Conservation (phyloP, 2,888 invertebrate species). For the Oxytorus armatus region DNA sequence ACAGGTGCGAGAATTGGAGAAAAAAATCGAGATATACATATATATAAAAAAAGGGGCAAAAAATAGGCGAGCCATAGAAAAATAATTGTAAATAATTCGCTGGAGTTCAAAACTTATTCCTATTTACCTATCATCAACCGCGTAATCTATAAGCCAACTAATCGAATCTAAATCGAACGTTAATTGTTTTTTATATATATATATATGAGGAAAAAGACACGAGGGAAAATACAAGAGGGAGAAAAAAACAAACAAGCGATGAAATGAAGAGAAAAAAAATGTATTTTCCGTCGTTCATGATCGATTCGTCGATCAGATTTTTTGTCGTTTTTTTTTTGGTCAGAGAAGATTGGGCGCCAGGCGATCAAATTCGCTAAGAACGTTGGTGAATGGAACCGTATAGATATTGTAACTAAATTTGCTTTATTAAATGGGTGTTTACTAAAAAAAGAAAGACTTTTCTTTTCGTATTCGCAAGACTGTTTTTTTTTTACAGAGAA, state of each 20-base stretch:
- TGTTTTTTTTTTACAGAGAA: background rate
- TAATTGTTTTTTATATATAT: constrained; percentile 72
- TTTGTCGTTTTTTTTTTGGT: constrained; percentile 27
- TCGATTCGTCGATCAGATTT: constrained; percentile 45
- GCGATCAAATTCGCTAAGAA: constrained; percentile 73
- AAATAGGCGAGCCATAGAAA: constrained; percentile 68
- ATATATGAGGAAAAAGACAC: no score
- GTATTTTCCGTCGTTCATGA: constrained; percentile 61
- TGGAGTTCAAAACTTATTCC: constrained; percentile 83
- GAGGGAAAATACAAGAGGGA: constrained; percentile 64
- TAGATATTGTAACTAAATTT: constrained; percentile 83
- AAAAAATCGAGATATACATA: constrained; percentile 65
- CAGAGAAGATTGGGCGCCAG: constrained; percentile 39
- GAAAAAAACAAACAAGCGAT: constrained; percentile 63
- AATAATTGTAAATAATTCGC: constrained; percentile 83
- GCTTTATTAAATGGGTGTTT: constrained; percentile 84
- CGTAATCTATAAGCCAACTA: constrained; percentile 70
- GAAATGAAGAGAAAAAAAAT: constrained; percentile 63
- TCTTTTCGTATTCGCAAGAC: background rate
- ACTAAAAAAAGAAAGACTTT: constrained; percentile 75
- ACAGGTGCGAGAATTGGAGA: constrained; percentile 53
- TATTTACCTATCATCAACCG: constrained; percentile 76
- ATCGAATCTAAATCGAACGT: constrained; percentile 71
- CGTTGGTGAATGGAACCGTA: constrained; percentile 74
- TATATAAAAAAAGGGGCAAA: constrained; percentile 55